Base-by-base conservation (phyloP, 2,888 invertebrate genomes). In the Drosophila falleni region DNA sequence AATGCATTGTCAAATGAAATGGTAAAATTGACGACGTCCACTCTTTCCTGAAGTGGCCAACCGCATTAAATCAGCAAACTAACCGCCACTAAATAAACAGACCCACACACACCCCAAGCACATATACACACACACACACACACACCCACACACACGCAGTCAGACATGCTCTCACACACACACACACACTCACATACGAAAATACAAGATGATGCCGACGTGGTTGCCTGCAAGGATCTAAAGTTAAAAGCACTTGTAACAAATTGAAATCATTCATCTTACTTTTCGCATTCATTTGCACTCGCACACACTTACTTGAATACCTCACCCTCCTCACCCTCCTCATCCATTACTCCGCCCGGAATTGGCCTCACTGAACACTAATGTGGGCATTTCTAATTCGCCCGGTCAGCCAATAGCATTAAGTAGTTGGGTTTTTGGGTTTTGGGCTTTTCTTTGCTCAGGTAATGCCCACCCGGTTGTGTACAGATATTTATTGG, bases 1-100 rank as follows among this genome's bases (percentile, higher is more conserved):
- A 87, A 87, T 87, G 89, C 88, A 89, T 89, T 87, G 83, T 89
- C 88, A 88, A 89, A 87, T 87, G 87, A 87, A 89, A 87, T 89
- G 86, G 87, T 89, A 81, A 89, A 87, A 87, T 87, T 89, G 89
- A 87, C 89, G 87, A 87, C 86, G 81, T 87, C 74, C 82, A 89
- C 87, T 84, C 70, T 81, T 78, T 81, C 76, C 85, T 80, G 62
- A 84, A 89, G 87, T 87, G 80, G 68, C 71, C 71, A 80, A 73
- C 73, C 78, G 85, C 89, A 87, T 89, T 86, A 86, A 89, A 89
- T 89, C 89, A 87, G 85, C 87, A 87, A 87, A 81, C 89, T 86
- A 87, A 84, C 87, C 75, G 77, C 84, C 87, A 83, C 89, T 88
- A 83, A 87, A 80, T 88, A 84, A 85, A 84, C 80, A 74, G 46